These are phyloP conservation scores for Notoglanidium macrostoma DNA, from an alignment of 2,797 vertebrate genomes.

Conservation along the genomic window DNA sequence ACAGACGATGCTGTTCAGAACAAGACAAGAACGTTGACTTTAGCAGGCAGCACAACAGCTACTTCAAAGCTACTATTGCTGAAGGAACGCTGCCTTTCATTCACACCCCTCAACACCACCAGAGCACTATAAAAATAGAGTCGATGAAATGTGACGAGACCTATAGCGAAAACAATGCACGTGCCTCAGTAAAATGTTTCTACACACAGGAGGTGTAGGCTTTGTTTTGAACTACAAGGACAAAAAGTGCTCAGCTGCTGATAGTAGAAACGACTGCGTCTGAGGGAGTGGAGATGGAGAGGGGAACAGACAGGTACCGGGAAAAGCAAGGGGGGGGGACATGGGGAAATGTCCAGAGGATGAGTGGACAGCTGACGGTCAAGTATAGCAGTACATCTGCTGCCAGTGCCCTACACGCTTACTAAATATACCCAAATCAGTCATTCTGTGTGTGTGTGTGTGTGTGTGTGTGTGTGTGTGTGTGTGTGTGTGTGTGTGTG, in stretches of 20 bases:
- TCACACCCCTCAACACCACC: not conserved
- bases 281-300: constrained; percentile 19
- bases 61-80: not conserved
- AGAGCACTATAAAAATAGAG: not conserved
- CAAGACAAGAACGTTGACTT: not conserved
- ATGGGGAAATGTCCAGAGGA: constrained; percentile 52
- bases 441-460: constrained; percentile 57
- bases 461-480: not conserved
- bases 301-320: constrained; percentile 37
- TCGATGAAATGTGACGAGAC: not conserved
- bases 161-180: not conserved
- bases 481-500: constrained; percentile 16
- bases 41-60: not conserved
- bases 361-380: constrained; percentile 71
- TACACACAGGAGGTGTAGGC: not conserved
- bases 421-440: constrained; percentile 77
- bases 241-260: not conserved
- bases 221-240: not conserved
- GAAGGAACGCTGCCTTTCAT: too few species aligned
- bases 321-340: not conserved
- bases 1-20: not conserved
- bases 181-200: not conserved
- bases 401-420: constrained; percentile 67
- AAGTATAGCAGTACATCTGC: constrained; percentile 73
- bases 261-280: constrained; percentile 19